A percentile compares a stretch with the other conserved stretches of the same genome.
phyloP scores from a whole-genome alignment of 2,797 vertebrate species.

The Heliangelus exortis region DNA sequence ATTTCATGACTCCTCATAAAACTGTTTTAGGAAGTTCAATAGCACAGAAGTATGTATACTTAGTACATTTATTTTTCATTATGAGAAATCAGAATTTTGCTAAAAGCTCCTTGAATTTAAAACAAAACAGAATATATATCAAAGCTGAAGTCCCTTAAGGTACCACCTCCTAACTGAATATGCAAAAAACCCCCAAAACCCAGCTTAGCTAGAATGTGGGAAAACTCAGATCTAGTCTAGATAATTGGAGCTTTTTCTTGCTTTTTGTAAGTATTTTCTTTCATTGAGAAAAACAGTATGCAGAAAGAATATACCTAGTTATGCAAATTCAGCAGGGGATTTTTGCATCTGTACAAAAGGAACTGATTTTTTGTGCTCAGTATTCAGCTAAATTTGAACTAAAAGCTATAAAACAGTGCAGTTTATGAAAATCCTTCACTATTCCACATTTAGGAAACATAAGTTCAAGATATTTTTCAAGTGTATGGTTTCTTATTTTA shows the following conservation, averaged over 20 bases:
- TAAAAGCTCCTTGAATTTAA: background rate
- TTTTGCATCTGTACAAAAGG: conserved; percentile 53
- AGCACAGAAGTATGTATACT: background rate
- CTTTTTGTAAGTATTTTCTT: background rate
- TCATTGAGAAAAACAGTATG: background rate
- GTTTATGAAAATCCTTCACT: conserved; percentile 26
- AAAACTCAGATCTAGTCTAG: background rate
- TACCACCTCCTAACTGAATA: background rate
- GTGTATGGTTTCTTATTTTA: conserved; percentile 37
- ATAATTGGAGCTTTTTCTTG: background rate
- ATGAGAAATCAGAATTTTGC: background rate
- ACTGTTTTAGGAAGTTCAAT: background rate
- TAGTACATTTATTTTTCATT: background rate
- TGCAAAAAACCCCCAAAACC: background rate
- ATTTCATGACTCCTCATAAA: background rate
- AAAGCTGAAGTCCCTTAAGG: background rate
- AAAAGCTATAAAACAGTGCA: background rate
- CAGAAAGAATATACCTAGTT: background rate
- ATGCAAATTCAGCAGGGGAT: conserved; percentile 26
- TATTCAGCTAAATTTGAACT: conserved; percentile 28
- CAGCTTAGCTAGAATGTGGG: background rate
- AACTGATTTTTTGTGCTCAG: conserved; percentile 58
- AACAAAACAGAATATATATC: background rate
- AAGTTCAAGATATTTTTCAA: conserved; percentile 30
- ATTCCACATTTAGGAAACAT: background rate